Base-by-base conservation (phyloP, 2,113 vertebrate genomes). In the Cryptotis parvus region DNA sequence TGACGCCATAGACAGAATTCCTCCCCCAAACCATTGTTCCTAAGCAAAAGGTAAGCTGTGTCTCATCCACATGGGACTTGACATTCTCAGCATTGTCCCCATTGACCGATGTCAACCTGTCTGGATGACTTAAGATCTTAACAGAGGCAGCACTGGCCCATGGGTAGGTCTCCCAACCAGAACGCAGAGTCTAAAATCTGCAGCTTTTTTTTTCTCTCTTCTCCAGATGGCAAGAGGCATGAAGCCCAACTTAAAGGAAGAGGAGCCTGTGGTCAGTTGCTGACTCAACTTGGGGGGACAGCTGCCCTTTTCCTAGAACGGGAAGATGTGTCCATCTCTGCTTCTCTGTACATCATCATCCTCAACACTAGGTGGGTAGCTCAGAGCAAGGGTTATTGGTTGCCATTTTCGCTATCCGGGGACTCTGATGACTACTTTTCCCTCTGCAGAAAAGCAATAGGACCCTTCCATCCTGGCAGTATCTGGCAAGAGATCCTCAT, bases 391-490 rank as follows among this genome's bases (percentile, higher is more conserved):
- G 35, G 37, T n/a, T 43, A 20, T 26, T 74, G 22, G 49, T 9
- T 27, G 39, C 63, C 55, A 1, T 39, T 29, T 75, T 83, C 35
- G 65, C 74, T 41, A 15, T 29, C 33, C 35, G 55, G 39, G 68
- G 14, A 10, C 35, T 73, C 74, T 94, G 26, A 92, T 41, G 61
- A 70, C 39, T 80, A 68, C 33, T 72, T 84, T 92, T 49, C 12
- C 85, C 41, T 95, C 80, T 91, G 49, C 87, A 94, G 94, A 86
- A 92, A 94, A 69, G 31, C 89, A 92, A 31, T 52, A 66, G 81
- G 87, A 85, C 12, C 6, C 26, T 76, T 83, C 49, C 35, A 1
- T 63, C 61, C 88, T 89, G 90, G 77, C 49, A 61, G 82, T 83
- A 14, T 31, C 85, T 74, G 91, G 20, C 65, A 69, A 88, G 5